phyloP scores from a whole-genome alignment of 1,140 invertebrate genomes.

The Heliconius hermathena region DNA sequence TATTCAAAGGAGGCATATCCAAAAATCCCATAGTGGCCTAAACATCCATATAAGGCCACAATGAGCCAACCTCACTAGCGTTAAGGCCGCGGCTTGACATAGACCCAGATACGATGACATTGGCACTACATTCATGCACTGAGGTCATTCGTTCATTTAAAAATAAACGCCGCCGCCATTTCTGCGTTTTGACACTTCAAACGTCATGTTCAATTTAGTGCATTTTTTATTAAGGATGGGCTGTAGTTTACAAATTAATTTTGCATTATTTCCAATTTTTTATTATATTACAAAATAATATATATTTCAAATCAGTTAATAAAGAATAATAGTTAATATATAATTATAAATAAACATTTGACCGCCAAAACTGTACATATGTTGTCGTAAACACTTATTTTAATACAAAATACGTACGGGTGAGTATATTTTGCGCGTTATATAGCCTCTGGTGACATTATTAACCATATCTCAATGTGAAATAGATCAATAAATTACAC shows the following conservation, averaged over 20 bases:
- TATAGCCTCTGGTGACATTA: slow-evolving; percentile 10
- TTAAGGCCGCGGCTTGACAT: slow-evolving; percentile 72
- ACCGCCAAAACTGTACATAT: neutral
- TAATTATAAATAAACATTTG: neutral
- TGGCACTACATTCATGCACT: slow-evolving; percentile 79
- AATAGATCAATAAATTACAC: slow-evolving; percentile 35
- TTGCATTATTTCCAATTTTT: neutral
- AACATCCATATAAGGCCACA: slow-evolving; percentile 73
- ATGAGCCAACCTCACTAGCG: slow-evolving; percentile 57
- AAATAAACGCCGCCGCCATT: slow-evolving; percentile 66
- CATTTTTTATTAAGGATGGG: neutral
- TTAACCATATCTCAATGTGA: slow-evolving; percentile 30
- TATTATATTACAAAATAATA: neutral
- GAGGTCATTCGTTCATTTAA: slow-evolving; percentile 77
- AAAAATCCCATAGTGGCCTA: slow-evolving; percentile 51
- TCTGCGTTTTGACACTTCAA: slow-evolving; percentile 51
- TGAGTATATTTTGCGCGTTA: neutral
- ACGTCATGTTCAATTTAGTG: slow-evolving; percentile 1
- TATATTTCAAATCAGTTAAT: neutral
- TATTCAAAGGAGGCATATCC: slow-evolving; percentile 27
- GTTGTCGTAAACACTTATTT: slow-evolving; percentile 1
- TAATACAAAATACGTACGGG: neutral
- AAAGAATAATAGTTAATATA: neutral
- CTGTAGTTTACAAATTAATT: neutral
- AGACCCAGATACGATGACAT: slow-evolving; percentile 78